phyloP scores from a whole-genome alignment of 2,888 invertebrate species.

The Agrochola litura region DNA sequence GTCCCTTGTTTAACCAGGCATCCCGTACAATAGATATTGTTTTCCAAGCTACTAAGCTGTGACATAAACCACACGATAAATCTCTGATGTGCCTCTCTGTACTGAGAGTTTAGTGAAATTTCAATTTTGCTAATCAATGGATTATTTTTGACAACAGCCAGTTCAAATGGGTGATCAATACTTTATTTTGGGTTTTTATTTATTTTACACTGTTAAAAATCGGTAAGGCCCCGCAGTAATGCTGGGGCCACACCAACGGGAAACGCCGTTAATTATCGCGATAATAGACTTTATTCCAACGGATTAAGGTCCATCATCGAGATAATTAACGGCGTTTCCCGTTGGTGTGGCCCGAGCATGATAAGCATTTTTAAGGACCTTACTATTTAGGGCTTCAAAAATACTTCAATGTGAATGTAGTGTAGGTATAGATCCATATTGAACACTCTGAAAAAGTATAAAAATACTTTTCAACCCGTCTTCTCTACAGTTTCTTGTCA shows the following conservation, averaged over 20 bases:
- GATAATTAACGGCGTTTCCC: no score
- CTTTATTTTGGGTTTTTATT: not conserved
- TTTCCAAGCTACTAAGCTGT: conserved; percentile 46
- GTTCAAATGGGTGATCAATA: no score
- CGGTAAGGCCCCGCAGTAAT: not conserved
- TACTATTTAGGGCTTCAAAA: not conserved
- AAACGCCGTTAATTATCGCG: no score
- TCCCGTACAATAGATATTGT: conserved; percentile 35
- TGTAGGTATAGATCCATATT: not conserved
- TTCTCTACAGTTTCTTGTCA: not conserved
- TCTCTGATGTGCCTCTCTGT: conserved; percentile 30
- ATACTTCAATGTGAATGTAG: not conserved
- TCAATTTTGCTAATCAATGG: conserved; percentile 14
- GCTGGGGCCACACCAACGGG: no score
- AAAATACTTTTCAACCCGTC: no score
- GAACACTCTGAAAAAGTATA: not conserved
- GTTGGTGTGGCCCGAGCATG: no score
- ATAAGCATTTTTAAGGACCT: no score
- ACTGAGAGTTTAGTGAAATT: conserved; percentile 15
- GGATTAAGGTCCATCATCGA: no score
- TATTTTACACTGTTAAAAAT: not conserved
- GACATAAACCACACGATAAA: conserved; percentile 50
- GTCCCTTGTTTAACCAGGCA: conserved; percentile 4
- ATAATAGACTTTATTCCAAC: no score
- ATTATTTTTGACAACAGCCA: not conserved